Percentiles rank a stretch among this genome's conserved stretches.
Conservation (phyloP, 2,888 invertebrate species). For the Actias luna region DNA sequence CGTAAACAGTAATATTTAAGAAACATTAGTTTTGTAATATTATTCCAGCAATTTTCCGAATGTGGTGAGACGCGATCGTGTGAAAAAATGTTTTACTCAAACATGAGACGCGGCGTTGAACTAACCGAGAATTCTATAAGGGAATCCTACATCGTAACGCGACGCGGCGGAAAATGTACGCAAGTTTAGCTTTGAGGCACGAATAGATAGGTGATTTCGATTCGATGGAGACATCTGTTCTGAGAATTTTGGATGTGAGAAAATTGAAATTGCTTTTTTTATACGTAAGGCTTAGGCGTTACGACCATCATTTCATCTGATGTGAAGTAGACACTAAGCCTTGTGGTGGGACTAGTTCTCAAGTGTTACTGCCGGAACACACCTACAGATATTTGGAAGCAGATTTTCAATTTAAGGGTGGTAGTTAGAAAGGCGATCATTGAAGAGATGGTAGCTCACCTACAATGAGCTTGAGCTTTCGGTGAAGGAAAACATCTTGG, state of each 20-base stretch:
- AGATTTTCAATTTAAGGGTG: too few relatives aligned
- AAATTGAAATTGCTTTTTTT: neutral
- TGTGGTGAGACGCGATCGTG: neutral
- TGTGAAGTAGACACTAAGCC: too few relatives aligned
- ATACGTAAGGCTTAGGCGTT: neutral
- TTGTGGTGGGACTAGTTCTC: too few relatives aligned
- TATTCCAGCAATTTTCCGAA: constrained; percentile 3
- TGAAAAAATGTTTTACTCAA: constrained; percentile 9
- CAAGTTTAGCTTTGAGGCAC: neutral
- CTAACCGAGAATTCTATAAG: neutral
- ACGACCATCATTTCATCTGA: too few relatives aligned
- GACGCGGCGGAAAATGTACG: constrained; percentile 7
- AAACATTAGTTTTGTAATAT: neutral
- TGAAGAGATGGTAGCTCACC: too few relatives aligned
- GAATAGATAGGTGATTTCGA: neutral
- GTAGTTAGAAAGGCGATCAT: too few relatives aligned
- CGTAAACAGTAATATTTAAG: neutral
- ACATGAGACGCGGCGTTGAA: constrained; percentile 1
- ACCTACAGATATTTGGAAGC: too few relatives aligned
- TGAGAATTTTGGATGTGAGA: neutral
- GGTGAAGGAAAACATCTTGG: too few relatives aligned
- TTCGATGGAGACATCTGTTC: constrained; percentile 4
- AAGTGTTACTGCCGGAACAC: too few relatives aligned
- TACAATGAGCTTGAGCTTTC: too few relatives aligned
- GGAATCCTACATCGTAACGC: constrained; percentile 2